Base-by-base conservation (phyloP, 2,113 vertebrate genomes). In the Poeciliopsis turrubarensis region DNA sequence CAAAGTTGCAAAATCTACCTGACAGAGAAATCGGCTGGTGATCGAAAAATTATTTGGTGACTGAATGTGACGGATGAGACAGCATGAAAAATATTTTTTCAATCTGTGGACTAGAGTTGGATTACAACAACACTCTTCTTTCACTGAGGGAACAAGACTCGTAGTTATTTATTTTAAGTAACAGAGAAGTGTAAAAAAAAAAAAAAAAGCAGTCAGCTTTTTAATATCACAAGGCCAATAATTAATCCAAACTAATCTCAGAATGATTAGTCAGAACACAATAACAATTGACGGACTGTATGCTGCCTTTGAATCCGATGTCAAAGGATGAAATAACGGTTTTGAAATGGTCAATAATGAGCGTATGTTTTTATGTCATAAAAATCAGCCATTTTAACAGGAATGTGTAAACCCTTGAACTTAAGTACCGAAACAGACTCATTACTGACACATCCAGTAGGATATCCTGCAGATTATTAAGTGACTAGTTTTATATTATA, bases 361-460 rank as follows among this genome's bases (percentile, higher is more conserved):
- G 3, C 22, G 3, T 1, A 57, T n/a, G 7, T 11, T 57, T n/a
- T 57, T 9, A 57, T 3, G 10, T n/a, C 51, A 25, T 25, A 17
- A 47, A 57, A 57, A 25, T 57, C 22, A 25, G 22, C 4, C 51
- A 25, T 57, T 57, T n/a, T 57, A 57, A 10, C 51, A 57, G 51
- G 51, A 6, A 17, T n/a, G 51, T 57, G 5, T 57, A 57, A n/a
- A 57, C 51, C 8, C n/a, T n/a, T 57, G 51, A 54, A 25, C 51
- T 54, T 51, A 22, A 51, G 47, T 30, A n/a, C 30, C 27, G 61
- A 62, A 54, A 39, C 69, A 81, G 71, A 57, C 60, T 75, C 14
- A 65, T 51, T 75, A 41, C 44, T 44, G 31, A 73, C 3, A 72
- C 12, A 12, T 5, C 11, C 8, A 64, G 77, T 78, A 68, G 34